Evolutionary conservation across 1,140 invertebrate genomes (phyloP).

Genomic region (Caenorhabditis tropicalis): DNA sequence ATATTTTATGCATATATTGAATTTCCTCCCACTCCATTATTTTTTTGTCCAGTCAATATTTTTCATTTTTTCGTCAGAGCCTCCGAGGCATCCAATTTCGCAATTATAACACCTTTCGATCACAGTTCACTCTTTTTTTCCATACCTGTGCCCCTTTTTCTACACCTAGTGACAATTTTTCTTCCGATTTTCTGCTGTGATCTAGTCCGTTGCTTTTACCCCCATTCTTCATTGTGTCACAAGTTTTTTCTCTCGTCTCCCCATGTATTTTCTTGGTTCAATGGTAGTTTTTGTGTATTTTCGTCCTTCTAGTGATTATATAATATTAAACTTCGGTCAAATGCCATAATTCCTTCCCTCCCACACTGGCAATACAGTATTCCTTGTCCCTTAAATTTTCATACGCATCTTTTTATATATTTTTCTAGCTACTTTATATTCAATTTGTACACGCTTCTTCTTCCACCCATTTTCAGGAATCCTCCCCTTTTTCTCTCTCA

Average conservation of each 20-base stretch:
- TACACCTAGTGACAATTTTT: conserved; percentile 32
- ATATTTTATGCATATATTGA: conserved; percentile 44
- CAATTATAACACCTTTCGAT: conserved; percentile 16
- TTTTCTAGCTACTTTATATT: background rate
- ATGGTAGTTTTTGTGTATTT: conserved; percentile 7
- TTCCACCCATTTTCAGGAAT: background rate
- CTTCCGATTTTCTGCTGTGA: background rate
- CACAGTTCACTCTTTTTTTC: background rate
- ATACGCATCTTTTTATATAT: background rate
- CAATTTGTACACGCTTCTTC: background rate
- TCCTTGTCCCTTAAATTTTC: background rate
- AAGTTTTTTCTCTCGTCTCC: background rate
- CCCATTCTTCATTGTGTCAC: background rate
- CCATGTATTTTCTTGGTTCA: conserved; percentile 14
- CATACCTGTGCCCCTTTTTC: background rate
- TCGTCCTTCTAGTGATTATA: background rate
- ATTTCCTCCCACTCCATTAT: background rate
- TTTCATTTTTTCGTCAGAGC: conserved; percentile 5
- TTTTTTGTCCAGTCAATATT: background rate
- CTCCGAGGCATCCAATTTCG: conserved; percentile 33
- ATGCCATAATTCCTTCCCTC: conserved; percentile 31
- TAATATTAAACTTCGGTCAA: conserved; percentile 26
- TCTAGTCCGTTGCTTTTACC: conserved; percentile 16
- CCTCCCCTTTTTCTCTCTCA: background rate
- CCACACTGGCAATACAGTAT: conserved; percentile 22